Base-by-base conservation (phyloP, 2,797 vertebrate genomes). In the Borostomias antarcticus region DNA sequence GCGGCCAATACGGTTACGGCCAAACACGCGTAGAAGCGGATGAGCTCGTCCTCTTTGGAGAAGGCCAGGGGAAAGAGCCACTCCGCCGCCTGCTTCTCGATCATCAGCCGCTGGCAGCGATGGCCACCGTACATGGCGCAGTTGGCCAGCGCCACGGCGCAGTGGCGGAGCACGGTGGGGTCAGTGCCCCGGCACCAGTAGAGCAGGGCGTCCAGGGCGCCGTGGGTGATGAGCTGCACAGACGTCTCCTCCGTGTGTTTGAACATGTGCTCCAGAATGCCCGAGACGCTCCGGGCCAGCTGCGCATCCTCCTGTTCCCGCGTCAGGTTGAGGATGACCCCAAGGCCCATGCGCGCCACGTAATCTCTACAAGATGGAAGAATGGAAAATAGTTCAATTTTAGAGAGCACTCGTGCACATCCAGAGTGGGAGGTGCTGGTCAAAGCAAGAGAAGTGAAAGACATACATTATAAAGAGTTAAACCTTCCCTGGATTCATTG, bases 241-340 rank as follows among this genome's bases (percentile, higher is more conserved):
- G 95, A 97, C 0, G 97, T 99, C 89, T 98, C 96, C 86, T 98
- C 97, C 0, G 95, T 95, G 91, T 99, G 97, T 73, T 99, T 99
- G 93, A 99, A 98, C 98, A 99, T 99, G 90, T 99, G 98, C 86
- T 98, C 96, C 79, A 99, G 86, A 90, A 99, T 97, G 2, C 96
- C 98, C 0, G 97, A 95, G 28, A 96, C 66, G 0, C 95, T 96
- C 54, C 89, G 92, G 0, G 95, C 96, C 82, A 99, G 84, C 83
- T 94, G 94, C 11, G 93, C 92, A 0, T 95, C 91, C 0, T 96
- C 95, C 32, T 94, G 91, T 68, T 98, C 92, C 66, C 92, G 95
- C 28, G 93, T 90, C 69, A 99, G 84, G 78, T 96, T 98, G 76
- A 99, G 92, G 73, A 99, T 90, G 65, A 98, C 96, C 0, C 96